Evolutionary conservation across 2,888 invertebrate species (phyloP).

Genomic region (Onchidella celtica): DNA sequence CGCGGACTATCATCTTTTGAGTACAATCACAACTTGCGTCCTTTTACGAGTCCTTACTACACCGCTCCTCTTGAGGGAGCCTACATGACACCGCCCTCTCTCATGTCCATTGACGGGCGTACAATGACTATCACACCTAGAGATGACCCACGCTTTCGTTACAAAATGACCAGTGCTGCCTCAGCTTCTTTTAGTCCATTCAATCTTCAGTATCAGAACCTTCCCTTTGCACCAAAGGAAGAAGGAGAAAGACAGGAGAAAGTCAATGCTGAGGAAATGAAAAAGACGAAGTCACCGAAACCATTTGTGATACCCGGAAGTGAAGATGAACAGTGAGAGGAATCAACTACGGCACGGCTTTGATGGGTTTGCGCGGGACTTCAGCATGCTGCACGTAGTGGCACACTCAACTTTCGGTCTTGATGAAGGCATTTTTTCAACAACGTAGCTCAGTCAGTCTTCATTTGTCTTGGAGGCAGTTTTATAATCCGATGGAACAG

Average conservation of each 20-base stretch:
- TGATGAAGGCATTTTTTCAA: no score
- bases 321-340: no score
- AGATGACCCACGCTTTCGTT: background rate
- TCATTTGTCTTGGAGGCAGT: no score
- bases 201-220: background rate
- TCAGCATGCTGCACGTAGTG: background rate
- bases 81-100: background rate
- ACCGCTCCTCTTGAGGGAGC: background rate
- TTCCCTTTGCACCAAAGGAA: background rate
- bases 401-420: background rate
- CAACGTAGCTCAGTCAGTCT: no score
- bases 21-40: constrained; percentile 7
- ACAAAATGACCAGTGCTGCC: background rate
- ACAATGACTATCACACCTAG: constrained; percentile 24
- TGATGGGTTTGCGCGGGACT: no score
- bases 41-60: background rate
- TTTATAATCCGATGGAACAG: no score
- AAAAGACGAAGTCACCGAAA: background rate
- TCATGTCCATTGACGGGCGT: constrained; percentile 27
- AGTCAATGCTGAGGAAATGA: background rate
- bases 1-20: background rate
- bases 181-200: background rate
- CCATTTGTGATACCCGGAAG: background rate
- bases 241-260: background rate
- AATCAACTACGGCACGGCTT: no score